phyloP scores from a whole-genome alignment of 2,113 vertebrate genomes.

The Sardina pilchardus region DNA sequence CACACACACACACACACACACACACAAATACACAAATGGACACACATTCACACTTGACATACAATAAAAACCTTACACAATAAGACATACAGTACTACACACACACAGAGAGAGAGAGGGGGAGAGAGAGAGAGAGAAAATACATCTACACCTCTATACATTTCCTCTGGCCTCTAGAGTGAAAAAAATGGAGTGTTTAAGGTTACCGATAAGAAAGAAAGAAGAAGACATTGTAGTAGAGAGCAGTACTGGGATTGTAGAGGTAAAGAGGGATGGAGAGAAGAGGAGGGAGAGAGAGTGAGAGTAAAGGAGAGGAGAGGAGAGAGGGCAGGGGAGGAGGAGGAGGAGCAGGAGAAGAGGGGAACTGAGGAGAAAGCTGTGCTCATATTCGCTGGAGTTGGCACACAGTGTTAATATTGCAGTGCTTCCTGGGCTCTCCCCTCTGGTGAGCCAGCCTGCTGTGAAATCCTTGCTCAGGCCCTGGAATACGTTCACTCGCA shows the following conservation, averaged over 20 bases:
- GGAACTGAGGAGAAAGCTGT: constrained; percentile 36
- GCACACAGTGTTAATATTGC: constrained; percentile 30
- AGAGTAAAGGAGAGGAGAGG: too few relatives aligned
- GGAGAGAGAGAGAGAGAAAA: too few relatives aligned
- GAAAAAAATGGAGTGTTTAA: not conserved
- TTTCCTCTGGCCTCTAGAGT: not conserved
- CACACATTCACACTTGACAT: not conserved
- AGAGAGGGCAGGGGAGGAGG: too few relatives aligned
- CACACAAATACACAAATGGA: not conserved
- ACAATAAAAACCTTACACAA: not conserved
- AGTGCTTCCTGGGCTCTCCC: constrained; percentile 35
- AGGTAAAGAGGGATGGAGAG: not conserved
- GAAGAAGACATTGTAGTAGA: not conserved
- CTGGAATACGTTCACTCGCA: not conserved
- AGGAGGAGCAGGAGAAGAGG: not conserved
- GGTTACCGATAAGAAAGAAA: not conserved
- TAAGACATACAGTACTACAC: not conserved
- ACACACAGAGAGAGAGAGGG: not conserved
- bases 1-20: not conserved
- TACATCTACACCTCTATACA: not conserved
- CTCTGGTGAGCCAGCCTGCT: constrained; percentile 40
- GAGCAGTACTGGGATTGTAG: not conserved
- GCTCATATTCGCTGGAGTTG: constrained; percentile 36
- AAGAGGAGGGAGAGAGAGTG: not conserved
- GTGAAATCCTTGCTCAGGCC: constrained; percentile 40